A percentile compares a stretch with the other conserved stretches of the same genome.
These are phyloP conservation scores for Trogon melanurus DNA, from an alignment of 2,113 vertebrate genomes.

Conservation along the genomic window DNA sequence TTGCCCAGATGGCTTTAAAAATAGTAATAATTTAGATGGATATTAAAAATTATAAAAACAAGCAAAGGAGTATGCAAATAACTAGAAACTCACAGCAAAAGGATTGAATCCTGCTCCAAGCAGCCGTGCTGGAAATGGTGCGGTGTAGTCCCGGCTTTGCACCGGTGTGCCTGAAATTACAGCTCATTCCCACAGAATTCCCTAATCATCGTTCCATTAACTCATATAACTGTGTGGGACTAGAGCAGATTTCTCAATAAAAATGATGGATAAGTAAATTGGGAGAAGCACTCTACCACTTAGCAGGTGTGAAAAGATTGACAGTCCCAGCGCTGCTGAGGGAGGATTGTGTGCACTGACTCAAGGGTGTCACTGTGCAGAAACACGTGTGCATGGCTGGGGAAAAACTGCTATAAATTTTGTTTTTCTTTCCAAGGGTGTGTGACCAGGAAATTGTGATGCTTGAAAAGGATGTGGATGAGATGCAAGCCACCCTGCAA, in stretches of 20 bases:
- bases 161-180: slow-evolving; percentile 10
- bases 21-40: neutral
- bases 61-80: neutral
- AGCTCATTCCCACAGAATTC: slow-evolving; percentile 31
- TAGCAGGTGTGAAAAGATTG: slow-evolving; percentile 63
- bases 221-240: slow-evolving; percentile 67
- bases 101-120: slow-evolving; percentile 31
- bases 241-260: slow-evolving; percentile 71
- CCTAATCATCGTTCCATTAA: slow-evolving; percentile 66
- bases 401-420: neutral
- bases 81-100: neutral
- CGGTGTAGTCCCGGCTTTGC: neutral
- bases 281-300: slow-evolving; percentile 69
- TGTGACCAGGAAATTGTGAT: neutral
- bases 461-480: neutral
- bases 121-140: neutral
- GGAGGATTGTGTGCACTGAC: neutral
- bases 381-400: neutral
- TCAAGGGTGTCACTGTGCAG: neutral
- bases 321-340: slow-evolving; percentile 10
- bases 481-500: neutral
- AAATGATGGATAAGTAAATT: slow-evolving; percentile 72
- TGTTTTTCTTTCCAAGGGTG: neutral
- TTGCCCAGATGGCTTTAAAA: slow-evolving; percentile 5
- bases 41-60: neutral